Conservation (phyloP, 2,888 invertebrate species). For the Apodemia zela region DNA sequence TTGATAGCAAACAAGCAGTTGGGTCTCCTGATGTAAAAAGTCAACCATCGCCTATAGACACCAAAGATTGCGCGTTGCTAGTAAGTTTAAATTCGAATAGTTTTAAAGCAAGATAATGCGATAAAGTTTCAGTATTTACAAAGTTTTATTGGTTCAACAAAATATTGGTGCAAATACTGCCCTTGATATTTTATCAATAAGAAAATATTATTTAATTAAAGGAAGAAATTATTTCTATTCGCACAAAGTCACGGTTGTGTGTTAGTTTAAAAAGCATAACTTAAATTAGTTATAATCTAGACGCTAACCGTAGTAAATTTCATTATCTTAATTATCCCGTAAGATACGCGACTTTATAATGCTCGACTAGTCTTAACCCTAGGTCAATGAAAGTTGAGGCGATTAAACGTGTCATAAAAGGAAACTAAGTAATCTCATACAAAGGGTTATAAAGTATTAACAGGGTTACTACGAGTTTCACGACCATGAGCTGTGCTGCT, state of each 20-base stretch:
- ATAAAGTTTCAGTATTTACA: no score
- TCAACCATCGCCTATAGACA: no score
- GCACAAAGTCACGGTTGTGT: background rate
- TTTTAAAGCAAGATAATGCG: no score
- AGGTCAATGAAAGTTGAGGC: conserved; percentile 49
- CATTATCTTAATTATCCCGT: conserved; percentile 19
- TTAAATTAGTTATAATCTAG: background rate
- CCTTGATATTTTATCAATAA: no score
- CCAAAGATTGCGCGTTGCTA: no score
- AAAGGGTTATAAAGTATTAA: conserved; percentile 59
- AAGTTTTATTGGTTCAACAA: no score
- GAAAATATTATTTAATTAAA: no score
- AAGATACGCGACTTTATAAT: conserved; percentile 19
- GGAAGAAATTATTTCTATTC: background rate
- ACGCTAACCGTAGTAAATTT: conserved; percentile 11
- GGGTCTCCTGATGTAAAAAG: no score
- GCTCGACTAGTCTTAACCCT: conserved; percentile 1
- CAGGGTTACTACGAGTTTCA: conserved; percentile 2
- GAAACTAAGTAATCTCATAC: conserved; percentile 53
- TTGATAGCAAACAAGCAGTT: no score
- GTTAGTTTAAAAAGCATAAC: background rate
- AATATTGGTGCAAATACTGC: no score
- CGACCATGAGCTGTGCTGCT: background rate
- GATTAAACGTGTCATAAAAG: conserved; percentile 65
- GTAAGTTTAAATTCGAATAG: no score